Evolutionary conservation across 2,113 vertebrate species (phyloP).

Genomic region (Monopterus albus): DNA sequence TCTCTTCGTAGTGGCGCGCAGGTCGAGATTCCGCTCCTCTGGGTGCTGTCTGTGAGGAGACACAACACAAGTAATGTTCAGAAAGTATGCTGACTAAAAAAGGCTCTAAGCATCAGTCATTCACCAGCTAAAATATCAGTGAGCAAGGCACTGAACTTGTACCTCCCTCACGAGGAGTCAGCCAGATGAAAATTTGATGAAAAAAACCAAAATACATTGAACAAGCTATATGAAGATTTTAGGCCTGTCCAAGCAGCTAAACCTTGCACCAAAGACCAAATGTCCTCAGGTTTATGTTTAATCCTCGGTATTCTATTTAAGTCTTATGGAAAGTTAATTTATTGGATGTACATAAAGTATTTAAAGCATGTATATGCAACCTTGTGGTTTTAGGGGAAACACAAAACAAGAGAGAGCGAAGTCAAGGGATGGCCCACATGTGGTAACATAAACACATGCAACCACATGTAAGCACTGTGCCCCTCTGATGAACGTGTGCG

Average conservation of each 20-base stretch:
- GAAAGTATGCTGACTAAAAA: not conserved
- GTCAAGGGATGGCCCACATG: constrained; percentile 28
- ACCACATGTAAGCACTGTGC: constrained; percentile 25
- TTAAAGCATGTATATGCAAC: not conserved
- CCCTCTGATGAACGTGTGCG: constrained; percentile 16
- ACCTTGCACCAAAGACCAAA: not conserved
- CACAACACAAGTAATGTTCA: not conserved
- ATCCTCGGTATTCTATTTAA: constrained; percentile 32
- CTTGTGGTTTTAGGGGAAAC: constrained; percentile 12
- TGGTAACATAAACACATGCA: constrained; percentile 42
- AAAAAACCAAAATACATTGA: not conserved
- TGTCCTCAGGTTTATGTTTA: constrained; percentile 22
- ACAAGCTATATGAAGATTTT: not conserved
- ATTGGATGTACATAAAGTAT: not conserved
- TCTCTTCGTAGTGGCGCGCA: constrained; percentile 85
- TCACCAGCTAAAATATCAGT: not conserved
- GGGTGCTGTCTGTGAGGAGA: constrained; percentile 85
- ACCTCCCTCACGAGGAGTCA: not conserved
- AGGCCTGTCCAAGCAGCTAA: not conserved
- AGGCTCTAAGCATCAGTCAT: not conserved
- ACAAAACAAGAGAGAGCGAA: not conserved
- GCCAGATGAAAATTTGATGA: not conserved
- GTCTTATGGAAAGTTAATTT: not conserved
- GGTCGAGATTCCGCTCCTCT: constrained; percentile 85
- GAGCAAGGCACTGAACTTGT: not conserved